These are phyloP conservation scores for Polypedilum vanderplanki DNA, from an alignment of 1,140 invertebrate genomes.

Conservation along the genomic window DNA sequence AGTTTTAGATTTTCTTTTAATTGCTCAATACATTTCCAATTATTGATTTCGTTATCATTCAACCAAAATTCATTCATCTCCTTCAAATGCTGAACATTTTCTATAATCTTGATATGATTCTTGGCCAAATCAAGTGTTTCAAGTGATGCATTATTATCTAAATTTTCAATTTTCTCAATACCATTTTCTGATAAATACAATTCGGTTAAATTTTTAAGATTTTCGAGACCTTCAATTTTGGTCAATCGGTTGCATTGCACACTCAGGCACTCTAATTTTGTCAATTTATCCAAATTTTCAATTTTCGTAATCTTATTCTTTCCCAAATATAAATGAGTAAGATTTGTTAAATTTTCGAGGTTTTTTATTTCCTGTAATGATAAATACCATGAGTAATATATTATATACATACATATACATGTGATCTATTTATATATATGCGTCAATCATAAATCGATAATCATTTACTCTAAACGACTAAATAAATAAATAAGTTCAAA, in stretches of 20 bases:
- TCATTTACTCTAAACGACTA: too few relatives aligned
- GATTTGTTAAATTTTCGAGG: slow-evolving; percentile 62
- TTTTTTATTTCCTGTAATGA: slow-evolving; percentile 71
- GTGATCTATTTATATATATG: not conserved
- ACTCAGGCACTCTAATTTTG: slow-evolving; percentile 74
- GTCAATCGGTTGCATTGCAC: slow-evolving; percentile 85
- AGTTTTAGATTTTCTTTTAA: slow-evolving; percentile 69
- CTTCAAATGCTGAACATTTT: slow-evolving; percentile 68
- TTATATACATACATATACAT: not conserved
- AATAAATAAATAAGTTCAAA: slow-evolving; percentile 30
- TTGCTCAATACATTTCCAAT: slow-evolving; percentile 78
- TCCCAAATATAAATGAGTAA: slow-evolving; percentile 78
- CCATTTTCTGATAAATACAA: slow-evolving; percentile 95
- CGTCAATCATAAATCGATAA: slow-evolving; percentile 31
- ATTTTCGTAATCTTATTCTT: slow-evolving; percentile 96
- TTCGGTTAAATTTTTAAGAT: slow-evolving; percentile 69
- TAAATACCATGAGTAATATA: too few relatives aligned
- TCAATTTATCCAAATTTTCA: slow-evolving; percentile 73
- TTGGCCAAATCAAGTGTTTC: slow-evolving; percentile 84
- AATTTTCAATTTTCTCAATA: slow-evolving; percentile 65
- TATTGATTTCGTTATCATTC: slow-evolving; percentile 83
- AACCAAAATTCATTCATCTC: slow-evolving; percentile 92
- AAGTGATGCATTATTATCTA: slow-evolving; percentile 62
- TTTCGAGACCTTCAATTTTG: slow-evolving; percentile 79
- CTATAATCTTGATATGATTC: slow-evolving; percentile 77